These are phyloP conservation scores for Miltochrista miniata DNA, from an alignment of 2,888 invertebrate species.

Conservation along the genomic window DNA sequence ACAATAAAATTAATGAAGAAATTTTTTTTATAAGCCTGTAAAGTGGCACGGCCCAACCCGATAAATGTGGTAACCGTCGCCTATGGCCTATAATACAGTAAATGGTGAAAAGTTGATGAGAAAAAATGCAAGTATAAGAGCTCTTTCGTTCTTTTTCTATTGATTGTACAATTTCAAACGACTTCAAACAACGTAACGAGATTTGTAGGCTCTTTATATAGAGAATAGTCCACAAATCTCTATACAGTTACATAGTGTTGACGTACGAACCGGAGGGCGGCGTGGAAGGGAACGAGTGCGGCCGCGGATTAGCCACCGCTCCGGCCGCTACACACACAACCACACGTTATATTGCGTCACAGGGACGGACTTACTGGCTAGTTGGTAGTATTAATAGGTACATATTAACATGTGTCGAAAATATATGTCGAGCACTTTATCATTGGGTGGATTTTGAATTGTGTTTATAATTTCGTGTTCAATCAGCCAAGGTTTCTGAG, in stretches of 20 bases:
- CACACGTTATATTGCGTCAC: not conserved
- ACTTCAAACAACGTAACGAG: constrained; percentile 16
- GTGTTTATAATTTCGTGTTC: too few species aligned
- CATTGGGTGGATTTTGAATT: too few species aligned
- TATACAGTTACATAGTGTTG: constrained; percentile 17
- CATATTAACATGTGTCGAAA: not conserved
- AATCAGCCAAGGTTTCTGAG: too few species aligned
- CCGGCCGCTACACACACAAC: constrained; percentile 42
- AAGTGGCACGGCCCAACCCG: too few species aligned
- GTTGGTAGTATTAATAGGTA: not conserved
- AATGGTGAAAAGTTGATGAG: too few species aligned
- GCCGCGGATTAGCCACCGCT: constrained; percentile 60
- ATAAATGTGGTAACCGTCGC: too few species aligned
- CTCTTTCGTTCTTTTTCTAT: not conserved
- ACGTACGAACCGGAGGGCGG: constrained; percentile 84
- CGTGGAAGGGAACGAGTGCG: constrained; percentile 82
- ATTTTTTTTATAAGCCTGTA: too few species aligned
- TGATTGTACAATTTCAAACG: constrained; percentile 13
- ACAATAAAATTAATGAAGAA: too few species aligned
- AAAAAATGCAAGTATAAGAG: too few species aligned
- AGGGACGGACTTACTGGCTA: not conserved
- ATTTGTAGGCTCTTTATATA: constrained; percentile 8
- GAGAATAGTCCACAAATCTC: constrained; percentile 23
- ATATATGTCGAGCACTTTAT: too few species aligned
- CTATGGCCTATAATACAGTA: too few species aligned